Base-by-base conservation (phyloP, 2,797 vertebrate species). In the Lemur catta region DNA sequence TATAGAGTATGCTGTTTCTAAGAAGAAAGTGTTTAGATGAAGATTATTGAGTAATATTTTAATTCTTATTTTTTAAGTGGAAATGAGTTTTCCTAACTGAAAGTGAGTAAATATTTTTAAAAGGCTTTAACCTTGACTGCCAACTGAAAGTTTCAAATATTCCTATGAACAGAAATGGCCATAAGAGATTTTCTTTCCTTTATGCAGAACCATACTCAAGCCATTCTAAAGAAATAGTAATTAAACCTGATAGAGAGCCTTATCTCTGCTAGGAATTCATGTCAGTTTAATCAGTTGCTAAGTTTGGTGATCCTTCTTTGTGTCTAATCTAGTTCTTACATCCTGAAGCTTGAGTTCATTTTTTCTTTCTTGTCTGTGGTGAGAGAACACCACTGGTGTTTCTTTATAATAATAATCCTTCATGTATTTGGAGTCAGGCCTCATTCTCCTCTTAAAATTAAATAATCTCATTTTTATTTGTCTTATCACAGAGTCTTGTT, bases 221-320 rank as follows among this genome's bases (percentile, higher is more conserved):
- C 14, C 48, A 74, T 89, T 93, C 52, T 55, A 79, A 89, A 91
- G 46, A 92, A 95, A 94, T 67, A 35, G 18, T 82, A 89, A 87
- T 90, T 96, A 89, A 91, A 72, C 61, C 72, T 96, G 81, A 84
- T 52, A 81, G 38, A 92, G 84, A 94, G 38, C 81, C 79, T 91
- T 59, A 79, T 95, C 46, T 87, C 50, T 94, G 76, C 87, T 95
- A 96, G 57, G 63, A 97, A 92, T 93, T 94, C 41, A 84, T 52
- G 13, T 93, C 63, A 78, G 50, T 90, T 94, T 97, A 92, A 92
- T 84, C 78, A 94, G 4, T 94, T 95, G 69, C 50, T 69, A 7
- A 94, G 22, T 95, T 91, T 76, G 82, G 57, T 78, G 84, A 82
- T 93, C 63, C 50, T 93, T 97, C 55, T 57, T 88, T 90, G 50